Base-by-base conservation (phyloP, 2,888 invertebrate genomes). In the Melanostoma scalare region DNA sequence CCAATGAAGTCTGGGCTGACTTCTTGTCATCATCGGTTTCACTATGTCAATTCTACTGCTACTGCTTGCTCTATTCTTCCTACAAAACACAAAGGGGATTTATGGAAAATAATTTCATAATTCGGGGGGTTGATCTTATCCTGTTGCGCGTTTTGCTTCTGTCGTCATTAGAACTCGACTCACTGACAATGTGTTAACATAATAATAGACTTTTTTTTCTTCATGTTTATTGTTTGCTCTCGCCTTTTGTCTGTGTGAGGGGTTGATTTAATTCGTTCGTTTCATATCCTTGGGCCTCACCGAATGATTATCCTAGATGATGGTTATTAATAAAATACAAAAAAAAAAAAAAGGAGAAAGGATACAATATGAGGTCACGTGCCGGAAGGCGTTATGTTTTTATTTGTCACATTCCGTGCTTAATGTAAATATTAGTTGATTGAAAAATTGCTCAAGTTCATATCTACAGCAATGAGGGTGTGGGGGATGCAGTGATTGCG, bases 41-140 rank as follows among this genome's bases (percentile, higher is more conserved):
- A 65, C 46, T 65, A 36, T 76, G 20, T 38, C 33, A 53, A 55
- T 42, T 44, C 31, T 20, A 69, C 20, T 36, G 44, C 44, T 55
- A 48, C 48, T 61, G 36, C 31, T 40, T 44, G 50, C 40, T 20
- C n/a, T 0, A 35, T 10, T 38, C 48, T 36, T 33, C 35, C 60
- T 42, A 48, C 10, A 63, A n/a, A 35, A 65, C 8, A 71, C 63
- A 79, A 85, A 86, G 86, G 86, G 87, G 87, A 90, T 90, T 86
- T 89, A 90, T 89, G 90, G 88, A 88, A 91, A 90, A 90, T 91
- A 90, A 91, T 91, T 91, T 91, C 90, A 91, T 91, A 91, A 91
- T 89, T 91, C 88, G 88, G 88, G 89, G 89, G 90, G 90, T 88
- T 87, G 88, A 80, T 85, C 84, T 87, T 87, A 80, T 85, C 85